Conservation (phyloP, 2,797 vertebrate species). For the Triplophysa yarkandensis region DNA sequence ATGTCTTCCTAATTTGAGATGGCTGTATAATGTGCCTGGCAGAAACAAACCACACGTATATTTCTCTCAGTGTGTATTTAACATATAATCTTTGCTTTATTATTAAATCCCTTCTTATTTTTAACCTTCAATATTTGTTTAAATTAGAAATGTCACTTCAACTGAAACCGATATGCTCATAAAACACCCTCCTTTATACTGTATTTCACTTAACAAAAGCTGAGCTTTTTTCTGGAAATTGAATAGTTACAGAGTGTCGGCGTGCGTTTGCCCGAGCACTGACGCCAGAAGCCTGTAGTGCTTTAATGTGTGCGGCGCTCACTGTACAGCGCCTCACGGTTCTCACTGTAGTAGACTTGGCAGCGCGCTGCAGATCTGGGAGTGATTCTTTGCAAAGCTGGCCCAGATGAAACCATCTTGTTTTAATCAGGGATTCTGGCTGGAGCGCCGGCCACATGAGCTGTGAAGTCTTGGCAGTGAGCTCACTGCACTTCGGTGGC, state of each 20-base stretch:
- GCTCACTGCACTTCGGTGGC: slow-evolving; percentile 74
- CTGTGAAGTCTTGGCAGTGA: slow-evolving; percentile 78
- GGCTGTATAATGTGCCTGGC: too few species aligned
- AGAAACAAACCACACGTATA: not conserved
- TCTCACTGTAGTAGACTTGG: slow-evolving; percentile 71
- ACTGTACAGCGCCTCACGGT: slow-evolving; percentile 69
- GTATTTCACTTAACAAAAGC: slow-evolving; percentile 21
- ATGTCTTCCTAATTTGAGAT: too few species aligned
- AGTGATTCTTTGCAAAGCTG: slow-evolving; percentile 81
- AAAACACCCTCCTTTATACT: slow-evolving; percentile 27
- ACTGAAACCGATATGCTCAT: slow-evolving; percentile 29
- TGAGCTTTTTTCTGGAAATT: slow-evolving; percentile 46
- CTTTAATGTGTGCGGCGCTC: slow-evolving; percentile 63
- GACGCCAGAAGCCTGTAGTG: slow-evolving; percentile 66
- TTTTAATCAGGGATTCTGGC: slow-evolving; percentile 85
- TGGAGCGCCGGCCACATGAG: slow-evolving; percentile 76
- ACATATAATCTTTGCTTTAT: not conserved
- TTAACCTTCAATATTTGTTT: slow-evolving; percentile 10
- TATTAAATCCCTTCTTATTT: not conserved
- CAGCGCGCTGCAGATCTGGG: slow-evolving; percentile 73
- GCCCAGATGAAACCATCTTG: slow-evolving; percentile 82
- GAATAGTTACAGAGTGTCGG: slow-evolving; percentile 46
- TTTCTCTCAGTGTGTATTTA: not conserved
- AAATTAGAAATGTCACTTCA: slow-evolving; percentile 6
- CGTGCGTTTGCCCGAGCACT: slow-evolving; percentile 51